phyloP scores from a whole-genome alignment of 2,797 vertebrate genomes.

The Cyprinodon diabolis region DNA sequence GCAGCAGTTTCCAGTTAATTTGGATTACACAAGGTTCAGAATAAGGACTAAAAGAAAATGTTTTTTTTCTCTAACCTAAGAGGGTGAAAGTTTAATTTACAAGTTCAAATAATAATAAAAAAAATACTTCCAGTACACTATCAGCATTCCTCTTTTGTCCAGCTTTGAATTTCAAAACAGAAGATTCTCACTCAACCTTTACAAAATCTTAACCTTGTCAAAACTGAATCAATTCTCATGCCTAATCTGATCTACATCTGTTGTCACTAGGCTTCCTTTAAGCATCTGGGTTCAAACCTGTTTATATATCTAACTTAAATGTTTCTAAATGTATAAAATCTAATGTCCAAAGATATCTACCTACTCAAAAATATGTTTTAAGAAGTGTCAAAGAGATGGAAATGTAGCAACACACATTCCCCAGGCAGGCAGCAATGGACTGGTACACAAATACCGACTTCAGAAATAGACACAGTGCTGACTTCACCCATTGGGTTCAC shows the following conservation, averaged over 20 bases:
- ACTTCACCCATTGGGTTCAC: slow-evolving; percentile 11
- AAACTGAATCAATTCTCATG: background rate
- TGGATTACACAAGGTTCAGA: background rate
- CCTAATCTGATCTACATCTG: background rate
- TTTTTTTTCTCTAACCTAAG: background rate
- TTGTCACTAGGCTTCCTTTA: background rate
- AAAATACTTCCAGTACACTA: too few species aligned
- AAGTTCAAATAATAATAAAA: too few species aligned
- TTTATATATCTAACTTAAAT: background rate
- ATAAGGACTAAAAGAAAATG: background rate
- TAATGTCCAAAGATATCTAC: background rate
- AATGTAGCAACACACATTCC: background rate
- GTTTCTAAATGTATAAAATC: background rate
- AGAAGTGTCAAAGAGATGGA: slow-evolving; percentile 3
- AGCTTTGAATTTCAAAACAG: too few species aligned
- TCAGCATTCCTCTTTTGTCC: too few species aligned
- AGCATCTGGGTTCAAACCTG: background rate
- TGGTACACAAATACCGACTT: slow-evolving; percentile 9
- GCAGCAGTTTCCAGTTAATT: background rate
- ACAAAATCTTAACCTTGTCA: background rate
- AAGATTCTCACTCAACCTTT: too few species aligned
- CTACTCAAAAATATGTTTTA: slow-evolving; percentile 1
- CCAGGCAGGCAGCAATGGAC: slow-evolving; percentile 14
- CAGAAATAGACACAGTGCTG: slow-evolving; percentile 26
- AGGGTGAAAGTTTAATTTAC: too few species aligned